Evolutionary conservation across 2,113 vertebrate species (phyloP).

Genomic region (Hystrix cristata): DNA sequence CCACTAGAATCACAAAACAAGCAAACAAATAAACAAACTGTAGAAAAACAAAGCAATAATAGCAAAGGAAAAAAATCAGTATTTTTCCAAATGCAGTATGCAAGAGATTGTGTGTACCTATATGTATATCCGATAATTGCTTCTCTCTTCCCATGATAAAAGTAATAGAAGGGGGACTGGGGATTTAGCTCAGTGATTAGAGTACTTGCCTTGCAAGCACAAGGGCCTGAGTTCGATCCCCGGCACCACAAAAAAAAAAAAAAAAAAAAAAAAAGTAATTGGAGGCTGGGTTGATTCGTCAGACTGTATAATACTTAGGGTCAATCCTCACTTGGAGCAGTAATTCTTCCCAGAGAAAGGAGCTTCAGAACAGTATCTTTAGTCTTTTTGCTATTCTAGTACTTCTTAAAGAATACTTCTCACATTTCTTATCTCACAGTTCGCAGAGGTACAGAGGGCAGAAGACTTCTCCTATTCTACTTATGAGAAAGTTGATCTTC

Average conservation of each 20-base stretch:
- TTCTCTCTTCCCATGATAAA: neutral
- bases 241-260: no score
- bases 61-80: neutral
- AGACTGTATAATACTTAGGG: neutral
- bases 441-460: neutral
- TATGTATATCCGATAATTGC: neutral
- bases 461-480: conserved; percentile 8
- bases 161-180: neutral
- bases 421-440: neutral
- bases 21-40: neutral
- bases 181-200: no score
- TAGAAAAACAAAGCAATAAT: neutral
- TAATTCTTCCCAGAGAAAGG: neutral
- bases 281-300: neutral
- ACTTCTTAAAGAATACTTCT: neutral
- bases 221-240: no score
- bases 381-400: neutral
- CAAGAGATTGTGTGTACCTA: neutral
- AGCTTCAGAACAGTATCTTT: neutral
- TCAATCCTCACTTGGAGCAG: neutral
- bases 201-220: no score
- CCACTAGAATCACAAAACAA: neutral
- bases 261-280: no score
- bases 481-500: neutral
- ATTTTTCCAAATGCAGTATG: neutral